Evolutionary conservation across 2,888 invertebrate genomes (phyloP), one percentile per base, ranked within the genome.

Genomic region (Barypeithes pellucidus): DNA sequence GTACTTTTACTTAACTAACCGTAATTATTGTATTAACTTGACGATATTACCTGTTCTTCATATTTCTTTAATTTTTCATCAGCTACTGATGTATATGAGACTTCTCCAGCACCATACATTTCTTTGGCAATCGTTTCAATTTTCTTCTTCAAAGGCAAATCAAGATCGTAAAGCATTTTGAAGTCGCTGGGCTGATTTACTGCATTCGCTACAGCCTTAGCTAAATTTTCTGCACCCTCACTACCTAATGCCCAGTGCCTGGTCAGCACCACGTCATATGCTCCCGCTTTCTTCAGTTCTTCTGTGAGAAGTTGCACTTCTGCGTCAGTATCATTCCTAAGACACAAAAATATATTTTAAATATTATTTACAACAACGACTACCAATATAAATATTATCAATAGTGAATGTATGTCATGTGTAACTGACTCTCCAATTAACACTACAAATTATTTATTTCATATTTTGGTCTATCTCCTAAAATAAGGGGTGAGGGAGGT

Each of bases 51-150:
- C 89, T 94, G 94, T 80, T 90, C 88, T 68, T 91, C 92, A 80
- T 94, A 94, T 54, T 89, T 86, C 72, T 91, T 88, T 50, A 97
- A 88, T 83, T 91, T 91, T 76, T 90, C 88, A 80, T 90, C 84
- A 2, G 96, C 98, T 71, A 90, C 88, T 3, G 91, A 90, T 0
- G 91, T 89, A 65, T 97, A 89, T 76, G 94, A 91, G 14, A 99
- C 91, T 36, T 91, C 88, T 20, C 92, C 95, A n/a, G 99, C 99
- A 2, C 99, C 99, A 82, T 99, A 99, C 91, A 99, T 98, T 84
- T 96, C 94, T 67, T 88, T 90, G 0, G 98, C 97, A 81, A 99
- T 97, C 8, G 86, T 91, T 78, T 90, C 89, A 76, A 99, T 95
- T 88, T 99, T 99, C 1, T 95, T 93, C 78, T 92, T 91, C 67